Evolutionary conservation across 2,797 vertebrate species (phyloP).

Genomic region (Odontamblyopus rebecca): DNA sequence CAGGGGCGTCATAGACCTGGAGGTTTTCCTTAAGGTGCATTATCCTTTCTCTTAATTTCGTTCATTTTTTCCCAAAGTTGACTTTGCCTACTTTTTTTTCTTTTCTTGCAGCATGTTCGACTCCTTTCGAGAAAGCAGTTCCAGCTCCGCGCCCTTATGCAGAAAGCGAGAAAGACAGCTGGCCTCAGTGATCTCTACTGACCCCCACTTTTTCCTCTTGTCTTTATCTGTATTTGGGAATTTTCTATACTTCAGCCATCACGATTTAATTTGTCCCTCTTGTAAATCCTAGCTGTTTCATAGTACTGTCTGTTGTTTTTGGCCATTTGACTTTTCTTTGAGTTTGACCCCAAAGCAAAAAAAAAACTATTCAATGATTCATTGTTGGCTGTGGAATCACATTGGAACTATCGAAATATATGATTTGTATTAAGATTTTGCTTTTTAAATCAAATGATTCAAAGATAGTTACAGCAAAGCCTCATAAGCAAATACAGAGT

Average conservation of each 20-base stretch:
- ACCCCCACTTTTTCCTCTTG: conserved; percentile 50
- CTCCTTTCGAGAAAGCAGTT: conserved; percentile 98
- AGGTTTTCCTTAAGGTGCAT: conserved; percentile 96
- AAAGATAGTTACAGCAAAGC: background rate
- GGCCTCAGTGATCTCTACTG: conserved; percentile 98
- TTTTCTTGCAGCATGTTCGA: conserved; percentile 87
- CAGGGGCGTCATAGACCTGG: conserved; percentile 94
- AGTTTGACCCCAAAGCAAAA: background rate
- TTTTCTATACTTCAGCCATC: conserved; percentile 36
- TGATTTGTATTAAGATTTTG: background rate
- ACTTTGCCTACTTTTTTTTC: conserved; percentile 4
- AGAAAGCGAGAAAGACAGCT: conserved; percentile 98
- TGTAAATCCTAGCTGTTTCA: conserved; percentile 2
- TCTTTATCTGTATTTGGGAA: conserved; percentile 31
- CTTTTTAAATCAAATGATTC: background rate
- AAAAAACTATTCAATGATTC: background rate
- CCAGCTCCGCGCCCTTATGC: conserved; percentile 97
- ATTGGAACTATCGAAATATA: background rate
- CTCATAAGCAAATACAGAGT: background rate
- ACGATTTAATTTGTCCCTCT: conserved; percentile 21
- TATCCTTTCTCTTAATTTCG: background rate
- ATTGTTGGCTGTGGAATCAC: background rate
- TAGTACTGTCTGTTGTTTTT: background rate
- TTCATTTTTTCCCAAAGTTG: background rate
- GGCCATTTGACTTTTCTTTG: background rate